Percentiles rank a stretch among this genome's conserved stretches.
Conservation (phyloP, 2,113 vertebrate species). For the Scomber colias region DNA sequence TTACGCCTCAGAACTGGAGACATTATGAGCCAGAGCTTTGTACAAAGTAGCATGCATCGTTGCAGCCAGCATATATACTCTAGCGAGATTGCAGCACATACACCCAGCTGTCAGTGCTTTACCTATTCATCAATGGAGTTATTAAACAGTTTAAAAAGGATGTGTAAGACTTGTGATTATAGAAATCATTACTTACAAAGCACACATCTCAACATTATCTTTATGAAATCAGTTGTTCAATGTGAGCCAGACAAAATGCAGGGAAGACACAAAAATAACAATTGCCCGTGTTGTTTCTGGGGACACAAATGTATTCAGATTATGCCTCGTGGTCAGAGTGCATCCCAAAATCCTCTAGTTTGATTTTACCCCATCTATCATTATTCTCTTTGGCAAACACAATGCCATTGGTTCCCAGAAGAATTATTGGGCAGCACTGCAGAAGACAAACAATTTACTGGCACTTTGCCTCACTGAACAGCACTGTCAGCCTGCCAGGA, state of each 20-base stretch:
- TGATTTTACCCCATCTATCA: constrained; percentile 89
- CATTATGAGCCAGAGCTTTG: constrained; percentile 55
- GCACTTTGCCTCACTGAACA: constrained; percentile 91
- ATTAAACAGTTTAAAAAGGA: constrained; percentile 16
- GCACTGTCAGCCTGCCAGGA: constrained; percentile 86
- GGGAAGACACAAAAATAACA: constrained; percentile 52
- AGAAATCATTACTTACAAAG: constrained; percentile 33
- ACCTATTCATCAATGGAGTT: constrained; percentile 10
- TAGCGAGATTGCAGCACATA: constrained; percentile 1
- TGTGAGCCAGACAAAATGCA: constrained; percentile 45
- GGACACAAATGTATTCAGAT: constrained; percentile 80
- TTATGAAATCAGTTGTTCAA: constrained; percentile 23
- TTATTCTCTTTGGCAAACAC: constrained; percentile 90
- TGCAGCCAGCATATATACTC: constrained; percentile 20
- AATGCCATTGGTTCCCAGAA: constrained; percentile 88
- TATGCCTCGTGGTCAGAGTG: constrained; percentile 79
- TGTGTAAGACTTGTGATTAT: constrained; percentile 24
- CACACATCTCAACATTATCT: background rate
- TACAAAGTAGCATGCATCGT: constrained; percentile 34
- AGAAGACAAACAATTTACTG: constrained; percentile 91
- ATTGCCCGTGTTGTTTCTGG: constrained; percentile 41
- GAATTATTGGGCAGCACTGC: constrained; percentile 88
- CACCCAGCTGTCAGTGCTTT: background rate
- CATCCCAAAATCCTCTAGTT: constrained; percentile 84
- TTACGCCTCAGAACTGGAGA: constrained; percentile 83